phyloP scores from a whole-genome alignment of 2,113 vertebrate species.

The Microtus pennsylvanicus region DNA sequence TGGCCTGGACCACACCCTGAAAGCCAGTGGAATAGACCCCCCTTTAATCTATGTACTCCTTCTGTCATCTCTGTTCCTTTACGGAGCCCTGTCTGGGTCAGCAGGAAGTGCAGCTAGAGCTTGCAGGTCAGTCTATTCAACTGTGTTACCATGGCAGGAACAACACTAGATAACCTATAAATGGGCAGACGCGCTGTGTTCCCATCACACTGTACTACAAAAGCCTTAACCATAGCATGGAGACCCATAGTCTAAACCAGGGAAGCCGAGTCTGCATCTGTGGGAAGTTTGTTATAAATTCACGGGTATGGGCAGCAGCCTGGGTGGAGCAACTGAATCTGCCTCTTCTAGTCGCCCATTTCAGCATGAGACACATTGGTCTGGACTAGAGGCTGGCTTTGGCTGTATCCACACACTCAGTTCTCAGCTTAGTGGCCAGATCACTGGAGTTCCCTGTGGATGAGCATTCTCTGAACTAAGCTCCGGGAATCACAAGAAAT shows the following conservation, averaged over 20 bases:
- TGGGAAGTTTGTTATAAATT: not conserved
- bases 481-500: not conserved
- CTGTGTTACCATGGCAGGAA: not conserved
- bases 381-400: not conserved
- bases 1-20: not conserved
- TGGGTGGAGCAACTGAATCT: not conserved
- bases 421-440: not conserved
- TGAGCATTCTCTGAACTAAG: not conserved
- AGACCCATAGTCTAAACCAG: not conserved
- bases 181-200: not conserved
- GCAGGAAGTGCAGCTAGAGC: not conserved
- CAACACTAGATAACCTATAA: no score
- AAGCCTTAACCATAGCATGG: not conserved
- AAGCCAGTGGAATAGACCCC: not conserved
- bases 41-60: not conserved
- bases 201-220: not conserved
- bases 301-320: not conserved
- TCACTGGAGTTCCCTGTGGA: not conserved
- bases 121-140: not conserved
- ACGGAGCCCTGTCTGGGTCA: not conserved
- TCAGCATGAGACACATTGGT: not conserved
- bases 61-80: not conserved
- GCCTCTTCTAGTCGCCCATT: accelerated
- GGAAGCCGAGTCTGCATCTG: not conserved
- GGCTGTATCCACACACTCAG: not conserved